Base-by-base conservation (phyloP, 1,140 invertebrate genomes). In the Euwallacea similis region DNA sequence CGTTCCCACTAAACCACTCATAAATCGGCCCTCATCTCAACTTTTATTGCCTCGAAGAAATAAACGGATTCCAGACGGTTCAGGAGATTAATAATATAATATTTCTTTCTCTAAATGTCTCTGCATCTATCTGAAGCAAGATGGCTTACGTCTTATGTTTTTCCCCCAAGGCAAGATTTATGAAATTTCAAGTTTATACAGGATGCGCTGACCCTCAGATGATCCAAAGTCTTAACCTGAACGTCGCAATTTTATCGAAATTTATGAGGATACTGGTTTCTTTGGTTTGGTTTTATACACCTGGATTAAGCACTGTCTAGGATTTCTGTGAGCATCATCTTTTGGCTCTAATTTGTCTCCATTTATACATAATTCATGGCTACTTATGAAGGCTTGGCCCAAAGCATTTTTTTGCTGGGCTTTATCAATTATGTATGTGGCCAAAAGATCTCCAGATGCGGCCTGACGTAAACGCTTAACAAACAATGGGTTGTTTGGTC, bases 1-100 rank as follows among this genome's bases (percentile, higher is more conserved):
- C 16, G n/a, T 13, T 44, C 33, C n/a, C 11, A n/a, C 21, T 68
- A 68, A 68, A 68, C 66, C 66, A 68, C 56, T 68, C 66, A 60
- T 68, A 68, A 68, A 68, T 68, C 42, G 64, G 21, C 15, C 56
- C 43, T 66, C 42, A 41, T 66, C 64, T 60, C 58, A 68, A 68
- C 55, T 68, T 68, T 60, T 68, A 68, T 68, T 68, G 46, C 66
- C 56, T 68, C 11, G 55, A 60, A 60, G 56, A 68, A 68, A 68
- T 68, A 68, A 70, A 46, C 46, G 62, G 46, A 64, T 56, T 64
- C 69, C 69, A 70, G 69, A 70, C 44, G 69, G 55, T 71, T 71
- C 13, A 43, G 42, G 65, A 68, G 71, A 72, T 72, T 72, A 72
- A 72, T 72, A 72, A 72, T 64, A 72, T 66, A 71, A 71, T 68